These are phyloP conservation scores for Elephantulus edwardii DNA, from an alignment of 2,113 vertebrate species.

Conservation along the genomic window DNA sequence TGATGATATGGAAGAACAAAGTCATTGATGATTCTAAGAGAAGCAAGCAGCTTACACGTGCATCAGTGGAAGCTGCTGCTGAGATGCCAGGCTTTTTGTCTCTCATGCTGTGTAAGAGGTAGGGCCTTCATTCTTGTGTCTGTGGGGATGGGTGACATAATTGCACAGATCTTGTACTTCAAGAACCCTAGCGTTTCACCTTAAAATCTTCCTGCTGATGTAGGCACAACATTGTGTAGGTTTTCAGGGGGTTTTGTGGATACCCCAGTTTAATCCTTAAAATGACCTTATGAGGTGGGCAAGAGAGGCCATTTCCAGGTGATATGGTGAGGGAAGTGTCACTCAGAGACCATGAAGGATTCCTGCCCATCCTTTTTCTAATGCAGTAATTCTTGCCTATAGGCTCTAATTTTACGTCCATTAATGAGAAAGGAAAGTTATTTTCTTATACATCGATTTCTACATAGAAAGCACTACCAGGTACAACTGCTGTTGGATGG, in stretches of 20 bases:
- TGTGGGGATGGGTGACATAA: background rate
- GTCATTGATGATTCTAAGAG: too few relatives aligned
- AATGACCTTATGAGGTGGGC: background rate
- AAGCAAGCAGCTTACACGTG: background rate
- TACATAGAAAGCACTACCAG: background rate
- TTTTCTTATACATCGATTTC: constrained; percentile 6
- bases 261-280: background rate
- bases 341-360: background rate
- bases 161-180: background rate
- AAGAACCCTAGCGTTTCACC: background rate
- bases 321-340: background rate
- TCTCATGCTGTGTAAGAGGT: background rate
- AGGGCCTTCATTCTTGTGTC: background rate
- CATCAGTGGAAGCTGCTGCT: background rate
- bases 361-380: background rate
- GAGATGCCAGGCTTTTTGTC: background rate
- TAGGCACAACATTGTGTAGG: background rate
- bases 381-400: background rate
- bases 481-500: background rate
- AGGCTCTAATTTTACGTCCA: background rate
- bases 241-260: background rate
- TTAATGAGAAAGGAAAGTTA: background rate
- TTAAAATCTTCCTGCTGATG: background rate
- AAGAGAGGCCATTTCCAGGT: background rate
- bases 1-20: background rate